Evolutionary conservation across 2,797 vertebrate genomes (phyloP).

Genomic region (Macropus fuliginosus): DNA sequence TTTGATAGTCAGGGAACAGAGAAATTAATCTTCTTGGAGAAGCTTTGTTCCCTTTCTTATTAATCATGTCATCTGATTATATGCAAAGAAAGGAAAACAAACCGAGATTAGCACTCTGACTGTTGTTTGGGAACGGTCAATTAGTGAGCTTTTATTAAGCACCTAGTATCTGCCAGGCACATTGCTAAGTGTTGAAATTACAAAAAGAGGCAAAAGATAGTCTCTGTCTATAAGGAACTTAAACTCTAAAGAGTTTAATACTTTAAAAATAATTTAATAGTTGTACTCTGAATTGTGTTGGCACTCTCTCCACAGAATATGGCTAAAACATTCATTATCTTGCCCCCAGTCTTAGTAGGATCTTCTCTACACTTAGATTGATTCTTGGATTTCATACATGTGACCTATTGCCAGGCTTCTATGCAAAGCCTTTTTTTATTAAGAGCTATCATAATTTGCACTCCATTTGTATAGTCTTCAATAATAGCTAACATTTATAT

Average conservation of each 20-base stretch:
- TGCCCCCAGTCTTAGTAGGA: neutral
- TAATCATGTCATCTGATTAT: neutral
- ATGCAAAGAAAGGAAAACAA: neutral
- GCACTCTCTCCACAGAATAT: neutral
- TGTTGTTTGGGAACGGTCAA: neutral
- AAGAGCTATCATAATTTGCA: neutral
- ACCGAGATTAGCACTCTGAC: neutral
- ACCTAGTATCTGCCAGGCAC: neutral
- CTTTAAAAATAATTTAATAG: neutral
- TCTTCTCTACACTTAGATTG: neutral
- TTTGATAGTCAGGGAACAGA: neutral
- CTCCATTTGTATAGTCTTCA: neutral
- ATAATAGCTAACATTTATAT: neutral
- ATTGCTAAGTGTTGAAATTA: neutral
- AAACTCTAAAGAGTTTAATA: neutral
- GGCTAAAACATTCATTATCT: neutral
- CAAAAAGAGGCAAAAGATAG: neutral
- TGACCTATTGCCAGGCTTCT: neutral
- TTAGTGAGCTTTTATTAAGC: neutral
- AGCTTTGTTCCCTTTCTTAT: neutral
- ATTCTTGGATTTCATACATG: neutral
- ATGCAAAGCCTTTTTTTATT: neutral
- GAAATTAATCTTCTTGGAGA: neutral
- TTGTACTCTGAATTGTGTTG: neutral
- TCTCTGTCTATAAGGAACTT: neutral